Percentiles rank a stretch among this genome's conserved stretches.
phyloP scores from a whole-genome alignment of 2,797 vertebrate genomes.

The Typhlichthys eigenmanni region DNA sequence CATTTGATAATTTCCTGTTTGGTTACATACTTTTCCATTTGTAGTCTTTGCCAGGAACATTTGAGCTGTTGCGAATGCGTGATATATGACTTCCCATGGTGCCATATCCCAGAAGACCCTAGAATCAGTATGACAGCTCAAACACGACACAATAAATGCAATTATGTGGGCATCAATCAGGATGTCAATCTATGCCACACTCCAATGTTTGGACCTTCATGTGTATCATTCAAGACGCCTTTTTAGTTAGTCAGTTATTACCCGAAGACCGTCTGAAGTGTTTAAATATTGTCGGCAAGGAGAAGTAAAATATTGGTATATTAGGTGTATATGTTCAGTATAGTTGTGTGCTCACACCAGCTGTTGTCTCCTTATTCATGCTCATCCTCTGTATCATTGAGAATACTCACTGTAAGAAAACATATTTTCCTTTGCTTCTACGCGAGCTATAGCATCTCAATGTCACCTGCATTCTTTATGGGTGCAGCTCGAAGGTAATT shows the following conservation, averaged over 20 bases:
- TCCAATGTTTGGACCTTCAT: slow-evolving; percentile 25
- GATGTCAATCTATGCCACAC: slow-evolving; percentile 33
- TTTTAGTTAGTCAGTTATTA: slow-evolving; percentile 15
- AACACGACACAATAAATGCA: slow-evolving; percentile 33
- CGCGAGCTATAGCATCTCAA: slow-evolving; percentile 23
- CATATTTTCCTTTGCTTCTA: slow-evolving; percentile 27
- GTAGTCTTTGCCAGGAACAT: slow-evolving; percentile 35
- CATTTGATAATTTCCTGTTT: slow-evolving; percentile 3
- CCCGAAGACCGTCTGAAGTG: slow-evolving; percentile 7
- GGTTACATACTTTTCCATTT: slow-evolving; percentile 17
- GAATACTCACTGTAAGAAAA: slow-evolving; percentile 20
- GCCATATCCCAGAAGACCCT: slow-evolving; percentile 15
- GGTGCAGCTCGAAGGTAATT: slow-evolving; percentile 30
- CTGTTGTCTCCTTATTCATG: slow-evolving; percentile 13
- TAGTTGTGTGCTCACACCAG: slow-evolving; percentile 11
- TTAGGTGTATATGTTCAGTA: not conserved
- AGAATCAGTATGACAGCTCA: slow-evolving; percentile 34
- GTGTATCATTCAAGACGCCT: slow-evolving; percentile 16
- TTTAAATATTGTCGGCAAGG: slow-evolving; percentile 5
- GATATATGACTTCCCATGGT: slow-evolving; percentile 34
- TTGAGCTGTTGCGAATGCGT: slow-evolving; percentile 13
- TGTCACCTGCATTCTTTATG: slow-evolving; percentile 27
- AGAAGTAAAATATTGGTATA: slow-evolving; percentile 17
- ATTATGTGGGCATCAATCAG: slow-evolving; percentile 36
- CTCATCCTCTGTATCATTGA: slow-evolving; percentile 6